Evolutionary conservation across 2,797 vertebrate genomes (phyloP).

Genomic region (Austrolebias charrua): DNA sequence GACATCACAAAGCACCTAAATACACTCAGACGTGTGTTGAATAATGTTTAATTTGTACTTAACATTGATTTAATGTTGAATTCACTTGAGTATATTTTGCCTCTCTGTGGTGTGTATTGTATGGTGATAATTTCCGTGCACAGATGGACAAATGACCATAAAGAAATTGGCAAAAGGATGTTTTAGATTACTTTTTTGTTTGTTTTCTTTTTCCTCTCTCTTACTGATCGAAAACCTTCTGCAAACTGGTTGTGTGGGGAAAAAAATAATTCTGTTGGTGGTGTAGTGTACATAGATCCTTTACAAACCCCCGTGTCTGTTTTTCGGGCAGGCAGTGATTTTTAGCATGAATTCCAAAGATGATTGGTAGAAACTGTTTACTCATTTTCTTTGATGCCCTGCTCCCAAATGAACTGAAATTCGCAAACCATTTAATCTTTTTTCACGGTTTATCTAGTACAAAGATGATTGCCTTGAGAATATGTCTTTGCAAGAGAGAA

Average conservation of each 20-base stretch:
- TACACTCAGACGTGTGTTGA: constrained; percentile 65
- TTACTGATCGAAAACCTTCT: constrained; percentile 66
- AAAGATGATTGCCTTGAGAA: constrained; percentile 85
- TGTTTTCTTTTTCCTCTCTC: constrained; percentile 50
- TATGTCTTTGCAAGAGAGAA: constrained; percentile 84
- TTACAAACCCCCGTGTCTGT: constrained; percentile 67
- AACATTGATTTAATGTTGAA: constrained; percentile 78
- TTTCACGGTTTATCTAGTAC: constrained; percentile 75
- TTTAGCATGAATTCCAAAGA: constrained; percentile 87
- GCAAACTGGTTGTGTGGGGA: constrained; percentile 74
- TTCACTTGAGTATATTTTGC: constrained; percentile 82
- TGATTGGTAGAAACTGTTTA: constrained; percentile 85
- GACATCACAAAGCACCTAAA: constrained; percentile 62
- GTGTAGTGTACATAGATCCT: constrained; percentile 82
- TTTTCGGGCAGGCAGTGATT: constrained; percentile 69
- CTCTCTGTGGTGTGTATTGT: constrained; percentile 80
- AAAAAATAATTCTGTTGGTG: constrained; percentile 70
- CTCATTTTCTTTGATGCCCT: constrained; percentile 68
- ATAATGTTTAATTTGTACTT: constrained; percentile 77
- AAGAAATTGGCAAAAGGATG: constrained; percentile 63
- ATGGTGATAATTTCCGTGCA: constrained; percentile 79
- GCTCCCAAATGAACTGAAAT: constrained; percentile 67
- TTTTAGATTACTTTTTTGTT: constrained; percentile 31
- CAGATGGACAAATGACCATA: constrained; percentile 74
- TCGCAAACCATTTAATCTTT: constrained; percentile 73